phyloP scores from a whole-genome alignment of 2,113 vertebrate species.

The Anser cygnoides region DNA sequence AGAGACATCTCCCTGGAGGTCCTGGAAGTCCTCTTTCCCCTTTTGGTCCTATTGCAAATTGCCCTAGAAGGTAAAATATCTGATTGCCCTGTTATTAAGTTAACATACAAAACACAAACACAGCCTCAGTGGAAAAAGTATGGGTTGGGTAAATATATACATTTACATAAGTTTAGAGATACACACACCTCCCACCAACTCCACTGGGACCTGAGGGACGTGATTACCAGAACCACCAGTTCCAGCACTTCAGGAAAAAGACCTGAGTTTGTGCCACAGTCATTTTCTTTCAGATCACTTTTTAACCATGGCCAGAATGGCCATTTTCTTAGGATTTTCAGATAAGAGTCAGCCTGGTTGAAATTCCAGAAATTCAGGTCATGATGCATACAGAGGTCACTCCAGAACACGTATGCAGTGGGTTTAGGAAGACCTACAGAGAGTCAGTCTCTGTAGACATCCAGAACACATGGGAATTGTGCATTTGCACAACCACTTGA shows the following conservation, averaged over 20 bases:
- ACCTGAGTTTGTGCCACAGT: fast-evolving
- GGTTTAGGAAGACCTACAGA: neutral
- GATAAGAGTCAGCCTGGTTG: neutral
- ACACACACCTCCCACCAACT: neutral
- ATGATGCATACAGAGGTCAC: neutral
- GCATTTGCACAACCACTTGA: neutral
- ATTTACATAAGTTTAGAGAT: neutral
- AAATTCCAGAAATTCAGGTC: neutral
- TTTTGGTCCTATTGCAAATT: constrained; percentile 88
- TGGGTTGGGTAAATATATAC: neutral
- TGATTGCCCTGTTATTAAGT: neutral
- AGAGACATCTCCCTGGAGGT: constrained; percentile 89
- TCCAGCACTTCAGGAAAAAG: neutral
- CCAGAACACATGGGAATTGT: fast-evolving
- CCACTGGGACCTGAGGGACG: neutral
- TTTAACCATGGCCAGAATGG: neutral
- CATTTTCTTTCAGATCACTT: neutral
- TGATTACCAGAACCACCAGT: neutral
- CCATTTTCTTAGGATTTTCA: neutral
- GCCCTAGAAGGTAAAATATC: constrained; percentile 76
- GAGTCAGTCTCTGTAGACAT: neutral
- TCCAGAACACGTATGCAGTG: neutral
- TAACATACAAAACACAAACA: neutral
- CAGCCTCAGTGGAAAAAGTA: neutral
- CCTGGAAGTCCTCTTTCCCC: constrained; percentile 91